Evolutionary conservation across 2,113 vertebrate species (phyloP).

Genomic region (Burhinus oedicnemus): DNA sequence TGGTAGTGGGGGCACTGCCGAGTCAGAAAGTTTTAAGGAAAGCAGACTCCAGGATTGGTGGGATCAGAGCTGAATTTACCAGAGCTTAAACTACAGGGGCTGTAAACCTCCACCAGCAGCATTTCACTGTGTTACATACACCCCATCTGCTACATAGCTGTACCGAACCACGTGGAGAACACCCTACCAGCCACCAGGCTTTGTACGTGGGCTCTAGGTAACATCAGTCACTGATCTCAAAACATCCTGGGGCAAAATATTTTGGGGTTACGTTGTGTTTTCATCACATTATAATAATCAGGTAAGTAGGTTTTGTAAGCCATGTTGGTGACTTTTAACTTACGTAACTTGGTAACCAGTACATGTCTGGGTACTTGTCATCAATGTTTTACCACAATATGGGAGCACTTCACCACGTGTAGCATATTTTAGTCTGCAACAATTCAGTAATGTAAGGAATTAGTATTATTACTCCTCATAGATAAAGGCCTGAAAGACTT

Average conservation of each 20-base stretch:
- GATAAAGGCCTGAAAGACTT: neutral
- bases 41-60: neutral
- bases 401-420: neutral
- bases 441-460: neutral
- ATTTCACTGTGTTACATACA: neutral
- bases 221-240: neutral
- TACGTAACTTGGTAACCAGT: neutral
- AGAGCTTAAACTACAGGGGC: neutral
- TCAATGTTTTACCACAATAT: neutral
- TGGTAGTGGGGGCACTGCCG: no score
- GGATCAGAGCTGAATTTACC: neutral
- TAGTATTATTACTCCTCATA: neutral
- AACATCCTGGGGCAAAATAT: constrained; percentile 1
- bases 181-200: neutral
- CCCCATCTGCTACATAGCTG: neutral
- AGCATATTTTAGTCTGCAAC: neutral
- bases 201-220: neutral
- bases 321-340: neutral
- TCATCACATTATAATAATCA: constrained; percentile 18
- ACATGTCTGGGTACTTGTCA: neutral
- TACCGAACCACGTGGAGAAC: neutral
- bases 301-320: constrained; percentile 9
- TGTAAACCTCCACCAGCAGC: neutral
- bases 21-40: neutral
- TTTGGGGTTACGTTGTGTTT: neutral